Base-by-base conservation (phyloP, 2,797 vertebrate species). In the Pterois miles region DNA sequence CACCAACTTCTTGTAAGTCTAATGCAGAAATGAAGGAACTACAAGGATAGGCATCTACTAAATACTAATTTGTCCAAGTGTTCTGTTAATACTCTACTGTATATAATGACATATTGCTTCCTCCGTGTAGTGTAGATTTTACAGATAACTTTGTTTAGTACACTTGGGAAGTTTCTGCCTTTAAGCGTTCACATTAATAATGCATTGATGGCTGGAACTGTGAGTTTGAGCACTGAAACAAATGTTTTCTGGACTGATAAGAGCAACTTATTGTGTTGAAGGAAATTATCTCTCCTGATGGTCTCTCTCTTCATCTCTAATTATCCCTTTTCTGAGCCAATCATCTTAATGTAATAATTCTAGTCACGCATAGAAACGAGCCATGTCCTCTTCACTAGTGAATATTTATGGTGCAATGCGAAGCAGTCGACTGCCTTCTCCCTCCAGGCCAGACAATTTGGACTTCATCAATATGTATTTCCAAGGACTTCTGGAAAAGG, bases 391-490 rank as follows among this genome's bases (percentile, higher is more conserved):
- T 88, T 83, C 93, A 94, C 94, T 96, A 91, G 97, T 97, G 96
- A 97, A 97, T 98, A 97, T 98, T 97, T 97, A 97, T 97, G 95
- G 96, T 90, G 91, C 92, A 94, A 96, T 95, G 96, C 96, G 96
- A 97, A 97, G 96, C 94, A 96, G 95, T 94, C 94, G 94, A 96
- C 96, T 96, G 95, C 94, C 95, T 95, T 95, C 93, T 96, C 94
- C 96, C 96, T 96, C 93, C 94, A 96, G 96, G 97, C 96, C 96
- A 97, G 96, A 97, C 96, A 96, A 97, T 98, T 97, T 98, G 96
- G 96, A 97, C 96, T 97, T 97, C 97, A 98, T 98, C 96, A 98
- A 96, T 97, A 97, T 98, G 96, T 95, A 97, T 98, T 98, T 97
- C 96, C 95, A 96, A 97, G 96, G 96, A 97, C 96, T 97, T 97